phyloP scores from a whole-genome alignment of 2,797 vertebrate species.

The Hypotaenidia philippensis region DNA sequence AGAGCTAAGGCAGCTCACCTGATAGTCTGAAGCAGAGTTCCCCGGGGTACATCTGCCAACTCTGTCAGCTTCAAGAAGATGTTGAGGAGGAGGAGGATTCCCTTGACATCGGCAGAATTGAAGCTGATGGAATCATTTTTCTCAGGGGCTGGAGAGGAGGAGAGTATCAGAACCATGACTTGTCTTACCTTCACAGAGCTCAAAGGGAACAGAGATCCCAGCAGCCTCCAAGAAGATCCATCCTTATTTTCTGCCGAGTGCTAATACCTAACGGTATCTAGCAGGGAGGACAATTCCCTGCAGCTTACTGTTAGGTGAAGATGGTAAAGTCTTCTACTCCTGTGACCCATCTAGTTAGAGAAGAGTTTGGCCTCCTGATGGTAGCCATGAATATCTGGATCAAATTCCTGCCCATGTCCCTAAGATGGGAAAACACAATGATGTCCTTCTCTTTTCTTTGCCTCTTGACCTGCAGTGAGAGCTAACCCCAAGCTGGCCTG shows the following conservation, averaged over 20 bases:
- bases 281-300: neutral
- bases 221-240: neutral
- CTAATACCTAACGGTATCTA: neutral
- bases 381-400: neutral
- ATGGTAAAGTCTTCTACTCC: neutral
- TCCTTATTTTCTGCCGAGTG: neutral
- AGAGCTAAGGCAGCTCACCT: constrained; percentile 33
- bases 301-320: neutral
- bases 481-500: neutral
- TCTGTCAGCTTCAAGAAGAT: constrained; percentile 69
- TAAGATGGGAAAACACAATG: neutral
- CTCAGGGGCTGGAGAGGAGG: constrained; percentile 27
- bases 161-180: neutral
- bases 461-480: neutral
- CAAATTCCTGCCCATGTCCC: neutral
- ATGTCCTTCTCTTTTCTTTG: neutral
- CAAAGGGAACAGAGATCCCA: neutral
- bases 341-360: neutral
- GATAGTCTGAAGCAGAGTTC: constrained; percentile 43
- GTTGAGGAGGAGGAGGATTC: constrained; percentile 65
- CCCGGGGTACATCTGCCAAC: constrained; percentile 32
- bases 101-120: neutral
- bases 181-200: neutral
- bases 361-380: neutral
- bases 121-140: neutral